A percentile compares a stretch with the other conserved stretches of the same genome.
Evolutionary conservation across 35 echinoderm and acorn worm genomes (phyloP).

Genomic region (Ophioderma brevispina): DNA sequence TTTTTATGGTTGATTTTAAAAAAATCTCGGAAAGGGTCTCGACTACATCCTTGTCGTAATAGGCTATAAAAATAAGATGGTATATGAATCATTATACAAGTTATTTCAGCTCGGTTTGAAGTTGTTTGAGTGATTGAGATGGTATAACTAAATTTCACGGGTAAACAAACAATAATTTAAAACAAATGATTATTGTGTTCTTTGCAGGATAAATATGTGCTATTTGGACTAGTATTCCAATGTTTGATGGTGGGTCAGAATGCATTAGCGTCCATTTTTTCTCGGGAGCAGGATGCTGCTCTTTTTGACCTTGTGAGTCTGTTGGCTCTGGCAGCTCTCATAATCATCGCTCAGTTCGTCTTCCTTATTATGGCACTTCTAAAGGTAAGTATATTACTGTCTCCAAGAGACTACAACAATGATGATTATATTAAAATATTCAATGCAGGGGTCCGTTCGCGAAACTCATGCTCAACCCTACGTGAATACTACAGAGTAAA

Average conservation of each 20-base stretch:
- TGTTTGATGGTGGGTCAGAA: conserved; percentile 82
- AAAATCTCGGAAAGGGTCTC: no score
- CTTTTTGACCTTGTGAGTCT: conserved; percentile 40
- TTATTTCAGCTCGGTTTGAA: no score
- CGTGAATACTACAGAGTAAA: not conserved
- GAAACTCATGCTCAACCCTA: not conserved
- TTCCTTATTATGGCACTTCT: not conserved
- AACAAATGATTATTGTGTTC: no score
- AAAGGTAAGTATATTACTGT: conserved; percentile 31
- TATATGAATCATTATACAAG: no score
- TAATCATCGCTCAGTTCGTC: conserved; percentile 15
- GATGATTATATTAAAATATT: not conserved
- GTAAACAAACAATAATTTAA: no score
- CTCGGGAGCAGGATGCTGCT: not conserved
- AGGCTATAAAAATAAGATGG: no score
- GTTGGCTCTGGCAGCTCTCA: not conserved
- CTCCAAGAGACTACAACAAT: not conserved
- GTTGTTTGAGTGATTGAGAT: no score
- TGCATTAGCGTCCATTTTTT: conserved; percentile 55
- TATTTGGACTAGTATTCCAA: conserved; percentile 81
- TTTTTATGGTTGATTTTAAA: no score
- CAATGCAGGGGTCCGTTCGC: not conserved
- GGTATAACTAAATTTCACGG: no score
- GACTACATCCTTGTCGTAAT: no score
- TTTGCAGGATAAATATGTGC: conserved; percentile 88